Percentiles rank a stretch among this genome's conserved stretches.
Evolutionary conservation across 2,888 invertebrate genomes (phyloP).

Genomic region (Drosophila hamatofila): DNA sequence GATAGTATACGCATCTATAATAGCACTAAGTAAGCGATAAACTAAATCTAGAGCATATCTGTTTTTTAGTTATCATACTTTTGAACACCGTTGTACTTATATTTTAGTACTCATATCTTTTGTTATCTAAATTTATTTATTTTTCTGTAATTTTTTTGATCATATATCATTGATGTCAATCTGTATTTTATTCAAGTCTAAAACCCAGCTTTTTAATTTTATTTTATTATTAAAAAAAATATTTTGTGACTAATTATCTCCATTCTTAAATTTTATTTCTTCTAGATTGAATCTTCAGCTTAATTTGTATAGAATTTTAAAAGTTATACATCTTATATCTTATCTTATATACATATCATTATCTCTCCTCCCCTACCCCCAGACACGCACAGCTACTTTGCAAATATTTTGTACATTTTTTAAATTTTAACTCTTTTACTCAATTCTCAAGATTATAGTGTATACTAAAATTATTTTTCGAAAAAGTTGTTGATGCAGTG

Average conservation of each 20-base stretch:
- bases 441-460: background rate
- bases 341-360: no score
- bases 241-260: background rate
- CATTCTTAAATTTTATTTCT: background rate
- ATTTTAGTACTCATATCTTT: no score
- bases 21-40: background rate
- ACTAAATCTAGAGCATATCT: background rate
- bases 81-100: no score
- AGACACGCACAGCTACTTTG: background rate
- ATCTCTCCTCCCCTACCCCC: background rate
- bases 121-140: background rate
- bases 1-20: background rate
- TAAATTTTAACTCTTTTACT: background rate
- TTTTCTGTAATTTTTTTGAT: background rate
- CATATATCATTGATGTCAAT: background rate
- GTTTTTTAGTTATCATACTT: background rate
- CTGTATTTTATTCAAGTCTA: background rate
- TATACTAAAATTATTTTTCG: background rate
- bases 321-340: no score
- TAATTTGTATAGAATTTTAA: background rate
- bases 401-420: background rate
- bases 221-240: background rate
- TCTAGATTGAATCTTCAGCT: background rate
- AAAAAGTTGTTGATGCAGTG: constrained; percentile 2
- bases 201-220: background rate